Evolutionary conservation across 2,113 vertebrate genomes (phyloP).

Genomic region (Neolamprologus hecqui): DNA sequence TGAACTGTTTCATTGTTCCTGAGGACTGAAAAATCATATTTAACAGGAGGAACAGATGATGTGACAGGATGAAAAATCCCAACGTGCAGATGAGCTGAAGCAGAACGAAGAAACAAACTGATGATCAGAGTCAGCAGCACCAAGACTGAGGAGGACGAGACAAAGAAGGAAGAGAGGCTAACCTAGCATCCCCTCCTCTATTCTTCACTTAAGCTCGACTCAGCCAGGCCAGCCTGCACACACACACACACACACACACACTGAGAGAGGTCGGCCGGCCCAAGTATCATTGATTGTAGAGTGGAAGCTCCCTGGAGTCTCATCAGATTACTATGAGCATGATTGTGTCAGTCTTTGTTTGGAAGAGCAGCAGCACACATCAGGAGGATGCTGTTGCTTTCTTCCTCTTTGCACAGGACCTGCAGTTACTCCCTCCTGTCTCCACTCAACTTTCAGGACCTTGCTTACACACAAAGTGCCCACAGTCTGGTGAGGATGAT

Average conservation of each 20-base stretch:
- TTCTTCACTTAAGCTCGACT: not conserved
- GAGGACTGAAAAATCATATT: not conserved
- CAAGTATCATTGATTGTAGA: slow-evolving; percentile 44
- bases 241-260: not conserved
- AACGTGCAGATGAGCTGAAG: not conserved
- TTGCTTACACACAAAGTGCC: not conserved
- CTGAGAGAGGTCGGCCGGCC: not conserved
- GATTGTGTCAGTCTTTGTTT: not conserved
- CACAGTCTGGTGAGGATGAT: not conserved
- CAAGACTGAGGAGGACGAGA: not conserved
- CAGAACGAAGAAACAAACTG: not conserved
- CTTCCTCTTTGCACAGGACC: not conserved
- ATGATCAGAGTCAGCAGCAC: not conserved
- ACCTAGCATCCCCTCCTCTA: not conserved
- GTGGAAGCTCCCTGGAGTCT: slow-evolving; percentile 27
- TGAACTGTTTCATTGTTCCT: not conserved
- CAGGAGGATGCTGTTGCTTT: not conserved
- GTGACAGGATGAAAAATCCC: not conserved
- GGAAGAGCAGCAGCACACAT: not conserved
- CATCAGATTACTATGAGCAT: slow-evolving; percentile 31
- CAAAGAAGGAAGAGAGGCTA: slow-evolving; percentile 52
- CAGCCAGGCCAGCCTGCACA: slow-evolving; percentile 42
- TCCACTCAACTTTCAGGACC: not conserved
- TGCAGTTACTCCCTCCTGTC: not conserved
- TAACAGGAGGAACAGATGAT: not conserved